Evolutionary conservation across 53 echinoderm and acorn worm genomes (phyloP).

Genomic region (Glandiceps talaboti): DNA sequence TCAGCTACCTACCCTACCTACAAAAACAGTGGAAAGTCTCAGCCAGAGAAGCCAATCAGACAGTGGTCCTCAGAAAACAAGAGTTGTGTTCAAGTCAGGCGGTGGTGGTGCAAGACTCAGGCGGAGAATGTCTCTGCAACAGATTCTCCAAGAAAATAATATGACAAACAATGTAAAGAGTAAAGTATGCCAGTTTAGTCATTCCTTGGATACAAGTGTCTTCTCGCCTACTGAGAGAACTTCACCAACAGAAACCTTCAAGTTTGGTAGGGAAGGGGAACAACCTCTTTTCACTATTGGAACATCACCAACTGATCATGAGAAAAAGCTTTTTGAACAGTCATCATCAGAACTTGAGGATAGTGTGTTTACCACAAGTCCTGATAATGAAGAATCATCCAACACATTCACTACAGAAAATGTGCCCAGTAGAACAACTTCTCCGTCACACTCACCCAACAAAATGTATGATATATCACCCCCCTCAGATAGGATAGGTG

Average conservation of each 20-base stretch:
- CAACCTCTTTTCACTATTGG: not conserved
- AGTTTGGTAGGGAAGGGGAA: not conserved
- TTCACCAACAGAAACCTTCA: not conserved
- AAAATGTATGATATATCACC: no score
- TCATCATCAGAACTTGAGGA: not conserved
- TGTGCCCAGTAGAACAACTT: no score
- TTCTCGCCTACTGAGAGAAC: not conserved
- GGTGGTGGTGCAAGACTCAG: not conserved
- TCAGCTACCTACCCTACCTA: not conserved
- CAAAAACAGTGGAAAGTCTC: not conserved
- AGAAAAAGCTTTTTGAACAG: not conserved
- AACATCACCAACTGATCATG: not conserved
- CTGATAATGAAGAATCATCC: not conserved
- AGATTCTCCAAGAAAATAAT: not conserved
- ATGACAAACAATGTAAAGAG: not conserved
- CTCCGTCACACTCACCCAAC: no score
- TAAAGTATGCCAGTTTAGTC: not conserved
- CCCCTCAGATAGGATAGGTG: no score
- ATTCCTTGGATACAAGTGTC: not conserved
- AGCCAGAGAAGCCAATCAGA: not conserved
- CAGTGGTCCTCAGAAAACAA: constrained; percentile 12
- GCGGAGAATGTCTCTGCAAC: not conserved
- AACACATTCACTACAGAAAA: no score
- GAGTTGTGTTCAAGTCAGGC: constrained; percentile 5
- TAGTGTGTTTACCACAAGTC: not conserved